Evolutionary conservation across 2,888 invertebrate species (phyloP), one percentile per base, ranked within the genome.

Genomic region (Lottia gigantea): DNA sequence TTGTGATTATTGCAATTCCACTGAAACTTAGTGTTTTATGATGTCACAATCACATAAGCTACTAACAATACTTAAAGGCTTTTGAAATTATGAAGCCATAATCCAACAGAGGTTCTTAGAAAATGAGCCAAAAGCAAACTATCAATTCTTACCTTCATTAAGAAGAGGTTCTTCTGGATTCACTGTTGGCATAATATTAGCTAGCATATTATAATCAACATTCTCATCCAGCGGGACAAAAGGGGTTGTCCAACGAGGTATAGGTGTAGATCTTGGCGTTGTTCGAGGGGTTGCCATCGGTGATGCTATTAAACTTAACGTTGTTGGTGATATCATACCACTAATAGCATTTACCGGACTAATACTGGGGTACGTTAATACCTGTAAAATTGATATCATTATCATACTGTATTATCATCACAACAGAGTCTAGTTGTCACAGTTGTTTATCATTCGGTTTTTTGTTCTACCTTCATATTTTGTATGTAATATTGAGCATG

Each of bases 321-420:
- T 95, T 84, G 95, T 95, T 82, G 95, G 95, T 87, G 94, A 95
- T 88, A 95, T 94, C 83, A 95, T 94, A 78, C 95, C 95, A 81
- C 90, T 90, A 87, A 95, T 93, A 91, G 94, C 93, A 76, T 92
- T 92, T 82, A 93, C 94, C 86, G 95, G 94, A 86, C 94, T 93
- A 86, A 95, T 92, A 85, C 92, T 93, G 78, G 96, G 94, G 90
- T 97, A 97, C 82, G 95, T 95, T 91, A 97, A 95, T 85, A 97
- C 93, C 97, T 97, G 91, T 23, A 74, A 74, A 19, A 66, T 19
- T 19, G 0, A 64, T 8, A 46, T 15, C 3, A 64, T 64, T n/a
- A 26, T n/a, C n/a, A n/a, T n/a, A n/a, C n/a, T n/a, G n/a, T n/a
- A 46, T 19, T 31, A 40, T 47, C 12, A 25, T 64, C 23, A 61